Percentiles rank a stretch among this genome's conserved stretches.
Evolutionary conservation across 2,888 invertebrate genomes (phyloP).

Genomic region (Litoditis marina): DNA sequence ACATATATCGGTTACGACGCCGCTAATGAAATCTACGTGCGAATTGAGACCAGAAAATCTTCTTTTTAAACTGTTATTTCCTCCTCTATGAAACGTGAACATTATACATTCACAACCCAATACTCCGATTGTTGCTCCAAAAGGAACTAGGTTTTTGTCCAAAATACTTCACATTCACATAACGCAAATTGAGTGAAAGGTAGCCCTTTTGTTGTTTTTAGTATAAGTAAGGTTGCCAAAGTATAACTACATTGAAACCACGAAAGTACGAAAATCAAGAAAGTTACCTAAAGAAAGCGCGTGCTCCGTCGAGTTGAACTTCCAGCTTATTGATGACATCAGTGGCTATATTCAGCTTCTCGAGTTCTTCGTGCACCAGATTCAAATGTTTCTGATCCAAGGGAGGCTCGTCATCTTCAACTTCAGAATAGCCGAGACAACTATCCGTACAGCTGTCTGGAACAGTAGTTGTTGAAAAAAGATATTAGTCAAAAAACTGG

Average conservation of each 20-base stretch:
- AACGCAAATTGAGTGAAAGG: neutral
- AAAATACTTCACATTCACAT: too few relatives aligned
- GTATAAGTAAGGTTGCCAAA: neutral
- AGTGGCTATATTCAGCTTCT: slow-evolving; percentile 64
- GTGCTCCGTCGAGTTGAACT: slow-evolving; percentile 62
- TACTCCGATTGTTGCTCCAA: too few relatives aligned
- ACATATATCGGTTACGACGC: too few relatives aligned
- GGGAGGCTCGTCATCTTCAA: slow-evolving; percentile 40
- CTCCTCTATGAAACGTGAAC: too few relatives aligned
- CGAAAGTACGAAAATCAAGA: too few relatives aligned
- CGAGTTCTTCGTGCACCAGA: slow-evolving; percentile 63
- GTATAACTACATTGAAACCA: neutral
- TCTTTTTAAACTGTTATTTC: too few relatives aligned
- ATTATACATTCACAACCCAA: too few relatives aligned
- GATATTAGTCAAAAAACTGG: neutral
- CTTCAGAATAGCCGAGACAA: slow-evolving; percentile 17
- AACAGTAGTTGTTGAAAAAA: neutral
- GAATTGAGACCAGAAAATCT: too few relatives aligned
- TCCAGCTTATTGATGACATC: slow-evolving; percentile 64
- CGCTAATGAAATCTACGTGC: too few relatives aligned
- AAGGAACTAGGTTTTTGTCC: too few relatives aligned
- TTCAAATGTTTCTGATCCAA: slow-evolving; percentile 53
- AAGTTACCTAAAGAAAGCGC: slow-evolving; percentile 49
- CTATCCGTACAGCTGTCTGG: slow-evolving; percentile 12
- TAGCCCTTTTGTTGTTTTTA: neutral